Evolutionary conservation across 2,113 vertebrate species (phyloP).

Genomic region (Nicator chloris): DNA sequence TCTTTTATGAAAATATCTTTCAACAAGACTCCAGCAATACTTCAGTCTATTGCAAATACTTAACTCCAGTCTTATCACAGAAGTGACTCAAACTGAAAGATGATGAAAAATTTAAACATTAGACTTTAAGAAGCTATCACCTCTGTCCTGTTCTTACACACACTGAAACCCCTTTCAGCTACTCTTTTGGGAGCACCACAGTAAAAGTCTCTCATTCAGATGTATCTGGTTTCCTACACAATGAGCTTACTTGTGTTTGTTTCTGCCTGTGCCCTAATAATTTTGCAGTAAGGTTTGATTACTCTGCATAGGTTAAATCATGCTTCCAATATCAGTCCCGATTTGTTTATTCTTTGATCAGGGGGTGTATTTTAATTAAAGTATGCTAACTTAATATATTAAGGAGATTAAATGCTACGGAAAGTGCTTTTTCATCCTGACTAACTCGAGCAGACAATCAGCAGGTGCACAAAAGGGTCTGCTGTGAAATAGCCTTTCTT

Average conservation of each 20-base stretch:
- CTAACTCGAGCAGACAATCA: neutral
- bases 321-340: neutral
- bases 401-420: neutral
- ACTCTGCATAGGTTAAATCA: constrained; percentile 1
- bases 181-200: neutral
- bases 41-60: neutral
- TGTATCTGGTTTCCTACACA: constrained; percentile 68
- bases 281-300: constrained; percentile 44
- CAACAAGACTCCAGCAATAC: neutral
- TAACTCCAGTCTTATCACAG: neutral
- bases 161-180: constrained; percentile 16
- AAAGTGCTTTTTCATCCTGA: neutral
- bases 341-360: constrained; percentile 23
- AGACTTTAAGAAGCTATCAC: neutral
- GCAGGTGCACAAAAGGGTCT: neutral
- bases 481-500: neutral
- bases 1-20: neutral
- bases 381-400: neutral
- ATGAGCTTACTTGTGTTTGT: constrained; percentile 60
- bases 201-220: constrained; percentile 30
- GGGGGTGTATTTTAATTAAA: constrained; percentile 40
- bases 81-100: neutral
- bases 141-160: neutral
- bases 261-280: constrained; percentile 15
- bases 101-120: neutral